Evolutionary conservation across 2,888 invertebrate genomes (phyloP), one percentile per base, ranked within the genome.

Genomic region (Andrena camellia): DNA sequence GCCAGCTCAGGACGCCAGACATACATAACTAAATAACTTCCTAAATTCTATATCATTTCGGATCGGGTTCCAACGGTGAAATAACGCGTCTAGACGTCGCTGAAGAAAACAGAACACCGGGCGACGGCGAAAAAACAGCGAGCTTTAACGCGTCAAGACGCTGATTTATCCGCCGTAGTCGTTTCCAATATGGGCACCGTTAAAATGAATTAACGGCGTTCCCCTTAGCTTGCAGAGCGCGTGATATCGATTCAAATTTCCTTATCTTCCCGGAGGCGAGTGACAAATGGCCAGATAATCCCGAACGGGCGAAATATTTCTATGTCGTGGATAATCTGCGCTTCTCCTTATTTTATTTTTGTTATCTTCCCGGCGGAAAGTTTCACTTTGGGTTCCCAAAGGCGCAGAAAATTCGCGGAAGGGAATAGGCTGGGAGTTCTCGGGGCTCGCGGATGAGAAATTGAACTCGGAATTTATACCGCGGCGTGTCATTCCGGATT

Each of bases 1-100:
- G 88, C 88, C 88, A 87, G 84, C 86, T 74, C 85, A 81, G 86
- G 86, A 90, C 88, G 86, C 86, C 89, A 88, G 88, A 90, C 90
- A 52, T 85, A 89, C 90, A 87, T 90, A 88, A 87, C 90, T 90
- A 90, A 90, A 90, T 87, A 90, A 88, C 90, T 88, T 90, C 85
- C 88, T 86, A 90, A 89, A 90, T 90, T 90, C 90, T 89, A 90
- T 90, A 90, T 90, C 89, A 90, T 90, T 90, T 90, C 68, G 78
- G 77, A 85, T 69, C 77, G 80, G 81, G 84, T 78, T 89, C 84
- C 86, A 85, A 86, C 89, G 87, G 83, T 81, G 83, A 88, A 90
- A 90, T 90, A 90, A 90, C 86, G 88, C 83, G 90, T 90, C 89
- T 89, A 86, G 89, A 87, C 88, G 80, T 68, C 78, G 76, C 81